Evolutionary conservation across 2,797 vertebrate genomes (phyloP).

Genomic region (Acipenser ruthenus): DNA sequence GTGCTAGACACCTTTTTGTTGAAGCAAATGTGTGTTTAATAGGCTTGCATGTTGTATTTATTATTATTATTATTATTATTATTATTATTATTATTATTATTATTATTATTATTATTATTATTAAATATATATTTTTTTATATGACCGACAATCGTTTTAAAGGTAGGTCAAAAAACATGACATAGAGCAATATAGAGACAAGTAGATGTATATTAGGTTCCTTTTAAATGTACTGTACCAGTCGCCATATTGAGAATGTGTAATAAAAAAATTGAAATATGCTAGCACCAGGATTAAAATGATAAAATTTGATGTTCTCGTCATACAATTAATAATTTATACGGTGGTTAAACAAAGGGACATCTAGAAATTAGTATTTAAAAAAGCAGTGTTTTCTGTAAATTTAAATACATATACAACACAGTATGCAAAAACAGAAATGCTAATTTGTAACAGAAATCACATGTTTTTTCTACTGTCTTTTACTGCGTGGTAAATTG

Average conservation of each 20-base stretch:
- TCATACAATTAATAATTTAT: neutral
- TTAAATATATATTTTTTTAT: too few species aligned
- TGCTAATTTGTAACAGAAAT: neutral
- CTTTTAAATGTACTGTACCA: too few species aligned
- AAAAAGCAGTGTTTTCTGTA: neutral
- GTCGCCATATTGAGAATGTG: too few species aligned
- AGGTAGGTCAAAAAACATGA: too few species aligned
- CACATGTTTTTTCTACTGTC: neutral
- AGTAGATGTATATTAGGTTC: too few species aligned
- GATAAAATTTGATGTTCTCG: neutral
- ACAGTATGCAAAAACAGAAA: neutral
- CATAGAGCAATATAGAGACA: too few species aligned
- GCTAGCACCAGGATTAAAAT: neutral
- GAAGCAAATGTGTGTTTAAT: constrained; percentile 21
- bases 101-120: neutral
- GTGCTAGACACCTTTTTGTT: constrained; percentile 39
- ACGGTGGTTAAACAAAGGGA: neutral
- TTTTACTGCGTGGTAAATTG: neutral
- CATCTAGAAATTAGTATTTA: neutral
- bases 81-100: neutral
- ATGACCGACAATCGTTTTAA: too few species aligned
- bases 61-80: constrained; percentile 45
- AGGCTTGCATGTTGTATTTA: constrained; percentile 59
- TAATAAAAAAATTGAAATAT: neutral
- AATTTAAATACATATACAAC: neutral